Base-by-base conservation (phyloP, 2,113 vertebrate genomes). In the Paramormyrops kingsleyae region DNA sequence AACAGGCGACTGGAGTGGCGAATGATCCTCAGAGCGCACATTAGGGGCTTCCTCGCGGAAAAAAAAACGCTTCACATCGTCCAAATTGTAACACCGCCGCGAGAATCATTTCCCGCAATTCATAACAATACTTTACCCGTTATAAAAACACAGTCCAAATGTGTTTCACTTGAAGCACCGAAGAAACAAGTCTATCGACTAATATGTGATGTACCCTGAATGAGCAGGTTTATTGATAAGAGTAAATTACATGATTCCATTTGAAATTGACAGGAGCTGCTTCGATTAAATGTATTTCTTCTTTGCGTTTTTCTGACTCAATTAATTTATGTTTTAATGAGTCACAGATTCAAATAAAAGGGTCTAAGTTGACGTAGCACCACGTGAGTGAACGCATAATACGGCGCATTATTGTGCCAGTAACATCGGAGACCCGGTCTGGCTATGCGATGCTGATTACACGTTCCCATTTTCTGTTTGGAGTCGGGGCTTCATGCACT, bases 331-430 rank as follows among this genome's bases (percentile, higher is more conserved):
- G 96, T 95, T 97, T 97, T 97, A 97, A 95, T 97, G 97, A 98
- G 97, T 97, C 96, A 96, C 97, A 95, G 96, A 96, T 97, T 98
- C 95, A 97, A 98, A 98, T 98, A 98, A 97, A 97, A 96, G 95
- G 96, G 97, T 98, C 98, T 98, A 98, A 98, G 96, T 98, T 97
- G 97, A 98, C 97, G 96, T 96, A 95, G 96, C 95, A 97, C 98
- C 98, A 99, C 97, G 97, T 99, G 98, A 98, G 96, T 96, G 94
- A 96, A 96, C 96, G 96, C 96, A 97, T 97, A 97, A 97, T 96
- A 97, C 96, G 94, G 96, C 93, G 91, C 95, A 96, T 96, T 98
- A 97, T 98, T 97, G 97, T 98, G 97, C 96, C 96, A 96, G 97
- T 96, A 96, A 96, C 96, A 98, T 95, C 95, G 93, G 95, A 98